Conservation (phyloP, 2,797 vertebrate genomes). For the Thunnus albacares region DNA sequence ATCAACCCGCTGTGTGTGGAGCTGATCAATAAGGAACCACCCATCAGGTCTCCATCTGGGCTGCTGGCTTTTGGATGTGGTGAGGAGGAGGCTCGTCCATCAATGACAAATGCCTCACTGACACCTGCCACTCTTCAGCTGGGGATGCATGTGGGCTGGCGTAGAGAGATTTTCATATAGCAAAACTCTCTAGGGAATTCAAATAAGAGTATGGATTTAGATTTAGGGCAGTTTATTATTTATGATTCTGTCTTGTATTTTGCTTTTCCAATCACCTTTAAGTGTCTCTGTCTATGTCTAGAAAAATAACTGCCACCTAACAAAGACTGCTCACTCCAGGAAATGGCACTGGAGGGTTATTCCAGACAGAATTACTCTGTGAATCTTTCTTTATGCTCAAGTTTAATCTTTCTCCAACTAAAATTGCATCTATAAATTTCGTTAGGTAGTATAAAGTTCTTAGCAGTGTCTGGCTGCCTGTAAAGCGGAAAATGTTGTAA, state of each 20-base stretch:
- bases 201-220: background rate
- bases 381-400: background rate
- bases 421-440: background rate
- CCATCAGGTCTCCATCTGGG: conserved; percentile 68
- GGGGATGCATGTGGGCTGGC: conserved; percentile 6
- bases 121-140: conserved; percentile 56
- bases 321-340: background rate
- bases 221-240: conserved; percentile 9
- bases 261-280: background rate
- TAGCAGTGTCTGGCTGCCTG: background rate
- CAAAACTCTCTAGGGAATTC: conserved; percentile 1
- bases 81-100: conserved; percentile 48
- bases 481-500: conserved; percentile 9
- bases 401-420: conserved; percentile 22
- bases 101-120: conserved; percentile 51
- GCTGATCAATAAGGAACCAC: conserved; percentile 67
- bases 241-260: background rate
- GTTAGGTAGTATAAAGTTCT: background rate
- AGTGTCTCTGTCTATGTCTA: conserved; percentile 6
- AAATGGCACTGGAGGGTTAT: conserved; percentile 10
- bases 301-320: background rate
- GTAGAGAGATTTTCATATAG: background rate
- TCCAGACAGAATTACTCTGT: background rate
- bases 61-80: conserved; percentile 47
- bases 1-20: conserved; percentile 53